Conservation (phyloP, 2,797 vertebrate genomes). For the Megalops cyprinoides region DNA sequence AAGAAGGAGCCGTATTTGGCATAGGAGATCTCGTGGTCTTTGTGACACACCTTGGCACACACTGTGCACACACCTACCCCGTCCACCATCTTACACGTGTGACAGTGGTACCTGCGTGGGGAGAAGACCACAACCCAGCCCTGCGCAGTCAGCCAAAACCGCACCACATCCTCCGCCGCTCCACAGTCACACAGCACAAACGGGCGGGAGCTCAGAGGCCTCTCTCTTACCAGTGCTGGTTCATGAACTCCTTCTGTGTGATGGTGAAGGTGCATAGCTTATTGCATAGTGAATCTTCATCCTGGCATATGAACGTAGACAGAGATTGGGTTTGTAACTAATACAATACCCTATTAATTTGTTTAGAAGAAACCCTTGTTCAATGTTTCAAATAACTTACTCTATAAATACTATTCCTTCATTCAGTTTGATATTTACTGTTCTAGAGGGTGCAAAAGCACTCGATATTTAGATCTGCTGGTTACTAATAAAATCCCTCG, state of each 20-base stretch:
- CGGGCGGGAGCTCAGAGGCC: conserved; percentile 21
- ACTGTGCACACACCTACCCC: conserved; percentile 98
- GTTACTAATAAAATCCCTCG: too few relatives aligned
- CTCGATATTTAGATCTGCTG: too few relatives aligned
- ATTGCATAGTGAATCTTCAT: conserved; percentile 99
- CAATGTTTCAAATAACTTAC: too few relatives aligned
- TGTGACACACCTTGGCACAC: conserved; percentile 99
- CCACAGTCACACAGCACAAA: too few relatives aligned
- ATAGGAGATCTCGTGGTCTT: conserved; percentile 99
- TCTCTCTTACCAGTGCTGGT: conserved; percentile 93
- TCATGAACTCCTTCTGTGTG: conserved; percentile 99
- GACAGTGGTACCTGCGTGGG: conserved; percentile 93
- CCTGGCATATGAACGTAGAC: conserved; percentile 74
- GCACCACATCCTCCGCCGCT: too few relatives aligned
- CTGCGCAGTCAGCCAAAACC: too few relatives aligned
- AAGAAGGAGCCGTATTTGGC: conserved; percentile 99
- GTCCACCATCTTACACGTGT: conserved; percentile 99
- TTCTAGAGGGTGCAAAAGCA: too few relatives aligned
- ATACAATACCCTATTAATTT: background rate
- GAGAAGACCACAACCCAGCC: conserved; percentile 20
- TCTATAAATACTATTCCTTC: too few relatives aligned
- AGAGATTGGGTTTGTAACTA: background rate
- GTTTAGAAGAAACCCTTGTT: too few relatives aligned
- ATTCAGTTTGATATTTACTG: too few relatives aligned
- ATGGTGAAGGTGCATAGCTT: conserved; percentile 99